Evolutionary conservation across 2,888 invertebrate species (phyloP), one percentile per base, ranked within the genome.

Genomic region (Apotomis betuletana): DNA sequence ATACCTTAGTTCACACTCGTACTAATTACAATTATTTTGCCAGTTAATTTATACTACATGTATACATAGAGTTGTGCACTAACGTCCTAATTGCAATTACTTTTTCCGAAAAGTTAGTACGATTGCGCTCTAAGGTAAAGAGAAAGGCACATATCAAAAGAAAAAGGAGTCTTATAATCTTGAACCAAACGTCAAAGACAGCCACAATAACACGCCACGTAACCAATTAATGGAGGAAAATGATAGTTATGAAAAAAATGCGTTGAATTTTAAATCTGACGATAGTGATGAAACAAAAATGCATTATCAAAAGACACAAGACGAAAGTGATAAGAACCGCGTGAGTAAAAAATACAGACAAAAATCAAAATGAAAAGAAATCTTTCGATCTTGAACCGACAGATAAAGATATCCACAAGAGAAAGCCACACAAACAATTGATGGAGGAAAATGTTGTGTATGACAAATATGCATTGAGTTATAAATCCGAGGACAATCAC

Each of bases 211-310:
- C 6, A 44, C 41, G 12, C 55, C 12, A 5, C 12, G 5, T 3
- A 64, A 54, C 9, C 15, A 38, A 46, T 10, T 44, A 5, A 57
- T 57, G 36, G 57, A 65, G 55, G 65, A 57, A 57, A 65, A 57
- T 46, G 46, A 57, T 2, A 27, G 4, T 9, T 15, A 65, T 65
- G 46, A 65, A 55, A 65, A 55, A 57, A 15, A 4, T 15, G 10
- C 27, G 12, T n/a, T 44, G 13, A 12, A 15, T 27, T 27, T 27
- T 46, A 13, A 57, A 3, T n/a, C 44, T 65, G 12, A 55, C n/a
- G 5, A 44, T 6, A 64, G 41, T 8, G 27, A 54, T 1, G 10
- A 54, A 15, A 10, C 3, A 15, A 41, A 41, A 52, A 3, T 5
- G 5, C 52, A 41, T 41, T 38, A 9, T 49, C 6, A 10, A 41